Percentiles rank a stretch among this genome's conserved stretches.
These are phyloP conservation scores for Eurystomus gularis DNA, from an alignment of 2,113 vertebrate genomes.

Conservation along the genomic window DNA sequence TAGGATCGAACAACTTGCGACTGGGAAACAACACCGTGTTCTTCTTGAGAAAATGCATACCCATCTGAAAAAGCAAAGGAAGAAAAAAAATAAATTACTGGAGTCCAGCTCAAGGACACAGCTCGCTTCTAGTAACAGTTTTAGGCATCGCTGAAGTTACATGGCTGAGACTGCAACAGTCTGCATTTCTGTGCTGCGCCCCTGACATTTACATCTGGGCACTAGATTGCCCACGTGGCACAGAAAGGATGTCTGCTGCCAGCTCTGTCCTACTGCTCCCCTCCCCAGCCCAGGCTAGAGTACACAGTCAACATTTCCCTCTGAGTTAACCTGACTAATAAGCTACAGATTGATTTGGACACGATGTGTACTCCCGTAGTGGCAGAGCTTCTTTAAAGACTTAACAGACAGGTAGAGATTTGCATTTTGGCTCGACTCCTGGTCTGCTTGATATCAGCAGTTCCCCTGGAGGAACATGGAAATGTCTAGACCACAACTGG, in stretches of 20 bases:
- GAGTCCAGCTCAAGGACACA: neutral
- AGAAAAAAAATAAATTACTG: neutral
- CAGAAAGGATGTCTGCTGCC: neutral
- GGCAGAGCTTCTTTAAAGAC: neutral
- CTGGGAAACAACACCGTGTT: slow-evolving; percentile 95
- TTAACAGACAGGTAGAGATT: neutral
- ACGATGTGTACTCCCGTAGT: neutral
- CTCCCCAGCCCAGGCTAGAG: neutral
- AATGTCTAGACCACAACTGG: neutral
- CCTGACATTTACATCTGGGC: neutral
- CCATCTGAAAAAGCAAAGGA: slow-evolving; percentile 82
- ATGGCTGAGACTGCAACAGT: neutral
- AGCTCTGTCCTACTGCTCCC: neutral
- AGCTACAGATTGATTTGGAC: neutral
- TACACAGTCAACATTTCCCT: neutral
- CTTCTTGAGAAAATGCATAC: slow-evolving; percentile 98
- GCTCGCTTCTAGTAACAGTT: neutral
- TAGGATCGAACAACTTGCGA: slow-evolving; percentile 95
- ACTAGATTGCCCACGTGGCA: accelerated
- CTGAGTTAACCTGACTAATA: neutral
- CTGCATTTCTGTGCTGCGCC: neutral
- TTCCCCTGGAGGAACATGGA: neutral
- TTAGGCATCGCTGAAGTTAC: neutral
- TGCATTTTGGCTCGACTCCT: neutral
- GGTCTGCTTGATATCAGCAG: neutral